Conservation (phyloP, 2,113 vertebrate genomes). For the Zapus hudsonius region DNA sequence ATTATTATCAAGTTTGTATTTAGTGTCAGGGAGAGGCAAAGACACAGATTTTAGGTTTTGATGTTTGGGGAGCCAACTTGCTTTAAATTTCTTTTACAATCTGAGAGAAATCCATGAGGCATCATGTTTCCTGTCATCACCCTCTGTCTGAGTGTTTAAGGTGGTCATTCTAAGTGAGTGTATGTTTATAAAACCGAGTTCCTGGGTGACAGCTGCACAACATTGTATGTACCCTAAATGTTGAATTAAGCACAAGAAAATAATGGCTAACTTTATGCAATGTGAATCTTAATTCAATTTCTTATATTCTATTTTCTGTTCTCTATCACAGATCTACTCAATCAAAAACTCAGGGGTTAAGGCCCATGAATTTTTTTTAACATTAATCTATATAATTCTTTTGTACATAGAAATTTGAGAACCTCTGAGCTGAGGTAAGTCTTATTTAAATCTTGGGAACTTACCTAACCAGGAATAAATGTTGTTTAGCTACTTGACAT, state of each 20-base stretch:
- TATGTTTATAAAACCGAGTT: not conserved
- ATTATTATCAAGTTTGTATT: not conserved
- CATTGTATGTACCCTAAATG: not conserved
- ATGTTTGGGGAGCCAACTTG: not conserved
- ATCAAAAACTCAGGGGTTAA: not conserved
- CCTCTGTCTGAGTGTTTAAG: not conserved
- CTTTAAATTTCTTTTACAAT: not conserved
- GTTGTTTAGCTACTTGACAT: not conserved
- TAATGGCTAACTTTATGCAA: not conserved
- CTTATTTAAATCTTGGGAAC: not conserved
- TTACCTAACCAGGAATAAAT: not conserved
- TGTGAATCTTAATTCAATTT: not conserved
- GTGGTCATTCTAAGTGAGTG: not conserved
- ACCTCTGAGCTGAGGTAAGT: not conserved
- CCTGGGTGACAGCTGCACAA: not conserved
- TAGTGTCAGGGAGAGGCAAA: not conserved
- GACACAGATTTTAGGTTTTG: not conserved
- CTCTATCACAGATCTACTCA: not conserved
- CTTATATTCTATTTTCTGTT: not conserved
- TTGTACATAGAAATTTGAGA: slow-evolving; percentile 30
- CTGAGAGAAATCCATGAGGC: not conserved
- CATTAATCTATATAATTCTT: not conserved
- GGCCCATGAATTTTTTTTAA: not conserved
- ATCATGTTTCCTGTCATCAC: not conserved
- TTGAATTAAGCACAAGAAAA: not conserved